A percentile compares a stretch with the other conserved stretches of the same genome.
These are phyloP conservation scores for Peromyscus maniculatus DNA, from an alignment of 2,113 vertebrate species.

Conservation along the genomic window DNA sequence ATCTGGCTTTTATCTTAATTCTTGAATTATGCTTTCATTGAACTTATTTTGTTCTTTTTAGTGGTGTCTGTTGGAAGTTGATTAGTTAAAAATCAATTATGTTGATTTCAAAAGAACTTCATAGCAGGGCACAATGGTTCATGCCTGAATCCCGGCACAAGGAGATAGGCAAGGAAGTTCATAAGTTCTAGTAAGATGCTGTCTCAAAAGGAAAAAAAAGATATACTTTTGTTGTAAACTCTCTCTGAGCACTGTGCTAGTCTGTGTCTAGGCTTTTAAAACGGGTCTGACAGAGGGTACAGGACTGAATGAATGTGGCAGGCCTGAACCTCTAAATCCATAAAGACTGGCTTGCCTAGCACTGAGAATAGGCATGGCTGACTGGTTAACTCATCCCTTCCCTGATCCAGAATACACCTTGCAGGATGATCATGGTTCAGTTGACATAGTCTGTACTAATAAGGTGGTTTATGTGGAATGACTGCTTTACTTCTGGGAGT, in stretches of 20 bases:
- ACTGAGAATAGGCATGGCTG: background rate
- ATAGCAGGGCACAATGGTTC: background rate
- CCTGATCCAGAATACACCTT: background rate
- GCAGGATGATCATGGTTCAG: background rate
- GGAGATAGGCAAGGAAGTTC: background rate
- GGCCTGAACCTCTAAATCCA: too few relatives aligned
- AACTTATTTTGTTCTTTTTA: background rate
- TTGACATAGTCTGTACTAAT: background rate
- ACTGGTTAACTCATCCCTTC: background rate
- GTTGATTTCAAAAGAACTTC: background rate
- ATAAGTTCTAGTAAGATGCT: background rate
- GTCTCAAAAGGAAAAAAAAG: background rate
- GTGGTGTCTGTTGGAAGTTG: background rate
- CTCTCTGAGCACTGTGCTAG: background rate
- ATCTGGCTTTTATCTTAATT: background rate
- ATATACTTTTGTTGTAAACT: background rate
- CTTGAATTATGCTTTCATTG: background rate
- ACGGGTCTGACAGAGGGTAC: background rate
- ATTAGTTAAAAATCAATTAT: background rate
- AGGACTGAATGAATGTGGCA: background rate
- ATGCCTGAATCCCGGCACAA: too few relatives aligned
- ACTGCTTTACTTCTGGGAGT: background rate
- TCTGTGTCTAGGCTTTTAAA: background rate
- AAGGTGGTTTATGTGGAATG: background rate
- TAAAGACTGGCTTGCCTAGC: background rate